These are phyloP conservation scores for Polyergus mexicanus DNA, from an alignment of 1,140 invertebrate genomes.

Conservation along the genomic window DNA sequence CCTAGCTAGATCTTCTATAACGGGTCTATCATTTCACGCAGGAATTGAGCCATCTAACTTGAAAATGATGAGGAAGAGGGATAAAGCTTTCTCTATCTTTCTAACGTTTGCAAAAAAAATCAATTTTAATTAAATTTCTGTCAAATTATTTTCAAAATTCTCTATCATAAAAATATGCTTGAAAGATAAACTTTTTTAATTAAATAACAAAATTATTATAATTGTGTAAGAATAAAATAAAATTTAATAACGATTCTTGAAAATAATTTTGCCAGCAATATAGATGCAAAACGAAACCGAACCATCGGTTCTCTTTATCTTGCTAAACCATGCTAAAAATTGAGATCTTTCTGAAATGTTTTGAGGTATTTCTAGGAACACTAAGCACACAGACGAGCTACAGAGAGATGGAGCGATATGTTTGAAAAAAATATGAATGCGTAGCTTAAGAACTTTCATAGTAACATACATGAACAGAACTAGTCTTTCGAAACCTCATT, in stretches of 20 bases:
- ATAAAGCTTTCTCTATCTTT: not conserved
- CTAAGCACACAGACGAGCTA: not conserved
- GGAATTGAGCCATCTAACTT: not conserved
- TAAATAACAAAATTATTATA: not conserved
- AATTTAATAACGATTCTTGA: not conserved
- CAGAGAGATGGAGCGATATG: not conserved
- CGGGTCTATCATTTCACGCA: not conserved
- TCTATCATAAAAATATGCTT: not conserved
- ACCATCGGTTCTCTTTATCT: not conserved
- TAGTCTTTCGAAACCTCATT: too few relatives aligned
- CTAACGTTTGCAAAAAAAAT: not conserved
- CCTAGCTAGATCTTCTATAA: not conserved
- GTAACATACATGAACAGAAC: too few relatives aligned
- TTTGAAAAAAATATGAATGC: too few relatives aligned
- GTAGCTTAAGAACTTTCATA: too few relatives aligned
- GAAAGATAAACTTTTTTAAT: not conserved
- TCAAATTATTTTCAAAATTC: not conserved
- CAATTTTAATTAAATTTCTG: slow-evolving; percentile 1
- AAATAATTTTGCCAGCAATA: not conserved
- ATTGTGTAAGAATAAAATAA: not conserved
- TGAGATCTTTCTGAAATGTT: not conserved
- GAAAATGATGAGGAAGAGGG: not conserved
- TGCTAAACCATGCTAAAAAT: not conserved
- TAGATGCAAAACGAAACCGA: not conserved
- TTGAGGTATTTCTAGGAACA: not conserved